Evolutionary conservation across 2,888 invertebrate genomes (phyloP).

Genomic region (Chrysina gloriosa): DNA sequence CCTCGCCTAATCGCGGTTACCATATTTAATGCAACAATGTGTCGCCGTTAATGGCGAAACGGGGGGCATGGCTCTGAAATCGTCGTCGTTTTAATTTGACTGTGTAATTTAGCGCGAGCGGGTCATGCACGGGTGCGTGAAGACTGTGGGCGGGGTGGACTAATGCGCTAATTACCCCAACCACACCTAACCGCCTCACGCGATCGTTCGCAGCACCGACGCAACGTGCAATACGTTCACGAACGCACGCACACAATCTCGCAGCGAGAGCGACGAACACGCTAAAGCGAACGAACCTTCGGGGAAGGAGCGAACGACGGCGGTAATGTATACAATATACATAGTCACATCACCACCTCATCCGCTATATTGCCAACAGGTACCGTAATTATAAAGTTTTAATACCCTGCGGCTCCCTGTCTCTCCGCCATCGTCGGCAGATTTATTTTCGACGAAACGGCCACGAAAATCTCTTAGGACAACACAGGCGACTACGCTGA

Average conservation of each 20-base stretch:
- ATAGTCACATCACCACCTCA: constrained; percentile 34
- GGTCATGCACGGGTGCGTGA: constrained; percentile 52
- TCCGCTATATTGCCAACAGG: constrained; percentile 35
- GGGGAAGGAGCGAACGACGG: constrained; percentile 16
- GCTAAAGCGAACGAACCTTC: constrained; percentile 19
- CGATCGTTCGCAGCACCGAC: constrained; percentile 42
- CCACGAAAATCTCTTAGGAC: constrained; percentile 34
- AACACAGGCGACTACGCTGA: constrained; percentile 1
- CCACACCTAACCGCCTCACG: constrained; percentile 53
- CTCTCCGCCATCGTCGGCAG: constrained; percentile 15
- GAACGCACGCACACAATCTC: neutral
- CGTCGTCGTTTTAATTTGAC: constrained; percentile 42
- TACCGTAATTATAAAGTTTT: constrained; percentile 50
- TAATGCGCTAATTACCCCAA: constrained; percentile 56
- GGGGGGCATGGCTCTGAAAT: constrained; percentile 25
- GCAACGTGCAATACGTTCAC: neutral
- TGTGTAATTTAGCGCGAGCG: constrained; percentile 41
- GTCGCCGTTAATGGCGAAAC: constrained; percentile 31
- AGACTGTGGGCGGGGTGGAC: constrained; percentile 54
- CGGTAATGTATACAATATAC: constrained; percentile 8
- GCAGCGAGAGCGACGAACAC: constrained; percentile 9
- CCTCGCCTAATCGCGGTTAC: constrained; percentile 26
- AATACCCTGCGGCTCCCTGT: constrained; percentile 41
- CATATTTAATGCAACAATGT: constrained; percentile 37
- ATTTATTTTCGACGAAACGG: constrained; percentile 29